Evolutionary conservation across 2,113 vertebrate species (phyloP).

Genomic region (Pedetes capensis): DNA sequence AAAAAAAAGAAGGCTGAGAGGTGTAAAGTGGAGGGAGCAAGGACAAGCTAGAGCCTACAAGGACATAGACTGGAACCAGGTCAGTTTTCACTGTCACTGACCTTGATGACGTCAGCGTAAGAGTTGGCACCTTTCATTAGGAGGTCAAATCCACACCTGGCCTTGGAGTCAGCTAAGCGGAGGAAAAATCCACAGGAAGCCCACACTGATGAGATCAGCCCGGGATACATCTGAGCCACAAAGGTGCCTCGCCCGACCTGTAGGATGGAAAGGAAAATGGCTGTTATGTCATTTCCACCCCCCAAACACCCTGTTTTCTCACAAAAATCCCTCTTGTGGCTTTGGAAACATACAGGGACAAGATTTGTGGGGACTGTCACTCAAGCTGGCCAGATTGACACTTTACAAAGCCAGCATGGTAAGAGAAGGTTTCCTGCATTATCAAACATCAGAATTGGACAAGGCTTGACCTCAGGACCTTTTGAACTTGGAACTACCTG

Average conservation of each 20-base stretch:
- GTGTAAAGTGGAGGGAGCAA: accelerated
- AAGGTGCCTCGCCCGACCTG: neutral
- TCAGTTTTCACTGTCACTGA: neutral
- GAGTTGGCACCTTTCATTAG: neutral
- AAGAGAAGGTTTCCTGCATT: neutral
- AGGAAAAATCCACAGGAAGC: neutral
- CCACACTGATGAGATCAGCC: neutral
- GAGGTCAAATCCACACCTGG: neutral
- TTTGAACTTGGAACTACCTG: neutral
- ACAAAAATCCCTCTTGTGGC: neutral
- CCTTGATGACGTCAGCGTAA: neutral
- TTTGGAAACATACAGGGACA: neutral
- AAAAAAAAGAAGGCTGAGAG: no score
- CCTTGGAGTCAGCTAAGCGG: neutral
- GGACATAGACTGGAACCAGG: neutral
- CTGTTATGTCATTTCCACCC: no score
- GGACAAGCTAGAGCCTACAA: neutral
- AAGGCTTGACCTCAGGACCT: neutral
- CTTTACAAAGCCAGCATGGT: neutral
- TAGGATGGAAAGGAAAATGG: neutral
- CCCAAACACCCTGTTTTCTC: neutral
- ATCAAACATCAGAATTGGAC: neutral
- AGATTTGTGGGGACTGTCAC: neutral
- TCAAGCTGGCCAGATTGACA: neutral
- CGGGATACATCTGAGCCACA: neutral